Percentiles rank a stretch among this genome's conserved stretches.
Conservation (phyloP, 2,113 vertebrate species). For the Antigone vipio region DNA sequence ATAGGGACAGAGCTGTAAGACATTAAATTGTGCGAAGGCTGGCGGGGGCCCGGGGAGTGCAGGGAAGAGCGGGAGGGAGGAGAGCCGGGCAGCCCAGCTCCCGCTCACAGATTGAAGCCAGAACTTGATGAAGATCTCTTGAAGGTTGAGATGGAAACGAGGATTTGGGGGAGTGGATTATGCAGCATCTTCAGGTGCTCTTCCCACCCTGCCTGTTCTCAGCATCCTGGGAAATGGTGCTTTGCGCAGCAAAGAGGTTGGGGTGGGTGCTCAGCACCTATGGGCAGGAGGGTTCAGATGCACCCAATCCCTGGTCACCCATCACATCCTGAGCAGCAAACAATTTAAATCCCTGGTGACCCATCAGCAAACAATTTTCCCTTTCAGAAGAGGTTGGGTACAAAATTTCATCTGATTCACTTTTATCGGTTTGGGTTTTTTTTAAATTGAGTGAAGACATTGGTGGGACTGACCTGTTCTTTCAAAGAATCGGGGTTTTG, state of each 20-base stretch:
- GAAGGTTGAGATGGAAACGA: background rate
- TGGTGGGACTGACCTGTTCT: background rate
- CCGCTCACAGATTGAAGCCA: background rate
- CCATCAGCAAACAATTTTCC: background rate
- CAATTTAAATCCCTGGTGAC: background rate
- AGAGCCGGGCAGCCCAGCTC: background rate
- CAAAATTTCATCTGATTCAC: background rate
- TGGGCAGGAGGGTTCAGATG: background rate
- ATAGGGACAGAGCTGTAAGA: slow-evolving; percentile 74
- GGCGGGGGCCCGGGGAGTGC: background rate
- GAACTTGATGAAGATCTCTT: background rate
- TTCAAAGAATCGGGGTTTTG: background rate
- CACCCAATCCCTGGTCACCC: background rate
- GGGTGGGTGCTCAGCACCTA: background rate
- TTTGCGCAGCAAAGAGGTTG: background rate
- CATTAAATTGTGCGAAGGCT: slow-evolving; percentile 63
- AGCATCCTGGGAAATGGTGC: background rate
- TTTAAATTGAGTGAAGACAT: background rate
- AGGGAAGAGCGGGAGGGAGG: background rate
- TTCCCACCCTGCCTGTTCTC: background rate
- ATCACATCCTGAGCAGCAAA: background rate
- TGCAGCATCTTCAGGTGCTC: background rate
- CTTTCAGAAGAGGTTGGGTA: background rate
- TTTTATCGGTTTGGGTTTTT: background rate
- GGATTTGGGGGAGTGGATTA: background rate